phyloP scores from a whole-genome alignment of 2,797 vertebrate species.

The Megalops cyprinoides region DNA sequence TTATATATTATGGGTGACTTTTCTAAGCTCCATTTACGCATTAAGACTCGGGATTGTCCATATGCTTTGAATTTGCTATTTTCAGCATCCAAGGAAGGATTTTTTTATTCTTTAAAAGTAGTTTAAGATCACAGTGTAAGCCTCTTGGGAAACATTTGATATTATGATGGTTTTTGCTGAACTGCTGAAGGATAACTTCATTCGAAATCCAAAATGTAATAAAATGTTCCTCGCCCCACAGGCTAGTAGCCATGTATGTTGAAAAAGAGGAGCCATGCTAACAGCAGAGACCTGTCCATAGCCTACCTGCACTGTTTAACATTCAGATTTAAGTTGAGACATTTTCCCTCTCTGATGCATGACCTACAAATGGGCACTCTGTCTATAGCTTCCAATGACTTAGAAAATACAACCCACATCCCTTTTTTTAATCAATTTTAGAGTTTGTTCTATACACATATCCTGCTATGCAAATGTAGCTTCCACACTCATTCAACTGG shows the following conservation, averaged over 20 bases:
- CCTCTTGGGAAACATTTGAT: background rate
- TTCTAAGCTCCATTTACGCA: constrained; percentile 36
- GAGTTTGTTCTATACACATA: no score
- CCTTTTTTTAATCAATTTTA: no score
- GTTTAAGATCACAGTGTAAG: background rate
- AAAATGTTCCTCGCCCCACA: background rate
- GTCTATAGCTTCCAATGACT: no score
- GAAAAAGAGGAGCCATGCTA: background rate
- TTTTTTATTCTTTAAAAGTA: constrained; percentile 37
- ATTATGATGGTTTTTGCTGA: background rate
- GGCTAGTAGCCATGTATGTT: background rate
- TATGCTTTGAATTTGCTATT: constrained; percentile 44
- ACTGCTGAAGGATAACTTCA: background rate
- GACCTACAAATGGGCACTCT: no score
- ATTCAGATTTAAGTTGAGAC: background rate
- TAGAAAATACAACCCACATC: no score
- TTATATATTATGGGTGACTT: constrained; percentile 37
- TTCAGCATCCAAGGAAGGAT: constrained; percentile 30
- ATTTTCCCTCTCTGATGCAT: no score
- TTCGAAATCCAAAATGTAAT: background rate
- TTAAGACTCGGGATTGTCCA: constrained; percentile 37
- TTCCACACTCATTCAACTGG: no score
- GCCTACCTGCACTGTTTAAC: background rate
- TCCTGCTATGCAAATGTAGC: no score
- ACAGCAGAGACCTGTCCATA: background rate